Conservation (phyloP, 2,113 vertebrate species). For the Hemichromis elongatus region DNA sequence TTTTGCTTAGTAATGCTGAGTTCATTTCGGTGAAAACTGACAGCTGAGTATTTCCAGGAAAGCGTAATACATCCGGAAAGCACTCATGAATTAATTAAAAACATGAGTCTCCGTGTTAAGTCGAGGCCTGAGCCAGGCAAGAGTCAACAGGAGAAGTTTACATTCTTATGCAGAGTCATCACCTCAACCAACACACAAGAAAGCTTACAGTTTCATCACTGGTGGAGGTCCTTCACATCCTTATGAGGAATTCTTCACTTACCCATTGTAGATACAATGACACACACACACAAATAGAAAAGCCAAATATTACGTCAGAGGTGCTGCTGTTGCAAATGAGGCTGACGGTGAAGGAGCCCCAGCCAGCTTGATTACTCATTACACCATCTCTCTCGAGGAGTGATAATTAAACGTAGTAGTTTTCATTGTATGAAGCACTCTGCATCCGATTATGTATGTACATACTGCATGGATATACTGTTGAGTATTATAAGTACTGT, state of each 20-base stretch:
- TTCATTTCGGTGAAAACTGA: background rate
- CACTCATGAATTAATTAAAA: conserved; percentile 3
- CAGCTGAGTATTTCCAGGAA: background rate
- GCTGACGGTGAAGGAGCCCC: background rate
- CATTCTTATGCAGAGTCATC: background rate
- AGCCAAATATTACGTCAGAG: conserved; percentile 22
- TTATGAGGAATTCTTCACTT: conserved; percentile 32
- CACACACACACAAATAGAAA: background rate
- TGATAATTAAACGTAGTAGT: background rate
- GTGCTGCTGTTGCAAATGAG: background rate
- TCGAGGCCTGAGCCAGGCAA: background rate
- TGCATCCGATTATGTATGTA: background rate
- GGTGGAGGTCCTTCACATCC: background rate
- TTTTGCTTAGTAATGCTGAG: background rate
- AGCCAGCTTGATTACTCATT: background rate
- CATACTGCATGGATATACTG: background rate
- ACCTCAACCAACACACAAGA: background rate
- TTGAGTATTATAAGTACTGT: background rate
- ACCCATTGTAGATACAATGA: background rate
- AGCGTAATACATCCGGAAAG: background rate
- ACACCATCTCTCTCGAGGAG: background rate
- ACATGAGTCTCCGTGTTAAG: background rate
- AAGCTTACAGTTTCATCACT: background rate
- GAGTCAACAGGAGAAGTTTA: background rate
- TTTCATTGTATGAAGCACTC: background rate